A percentile compares a stretch with the other conserved stretches of the same genome.
Evolutionary conservation across 2,797 vertebrate genomes (phyloP).

Genomic region (Apodemus agrarius): DNA sequence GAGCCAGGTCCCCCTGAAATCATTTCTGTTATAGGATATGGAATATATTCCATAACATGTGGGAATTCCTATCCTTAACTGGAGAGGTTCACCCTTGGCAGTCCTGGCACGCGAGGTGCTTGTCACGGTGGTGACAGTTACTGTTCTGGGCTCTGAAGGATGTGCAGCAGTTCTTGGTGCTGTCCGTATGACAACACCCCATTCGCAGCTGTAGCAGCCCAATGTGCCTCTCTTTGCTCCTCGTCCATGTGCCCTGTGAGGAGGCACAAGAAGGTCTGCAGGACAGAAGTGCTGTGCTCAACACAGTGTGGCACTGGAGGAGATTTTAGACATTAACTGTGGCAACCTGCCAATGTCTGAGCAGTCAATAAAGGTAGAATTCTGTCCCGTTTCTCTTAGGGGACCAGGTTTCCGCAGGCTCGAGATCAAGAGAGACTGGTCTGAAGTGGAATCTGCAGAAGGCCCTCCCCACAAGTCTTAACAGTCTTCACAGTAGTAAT

Average conservation of each 20-base stretch:
- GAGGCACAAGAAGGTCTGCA: too few species aligned
- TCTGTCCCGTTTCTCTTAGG: neutral
- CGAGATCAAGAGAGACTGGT: neutral
- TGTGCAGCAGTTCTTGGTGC: neutral
- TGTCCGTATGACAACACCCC: neutral
- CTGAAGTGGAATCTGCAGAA: neutral
- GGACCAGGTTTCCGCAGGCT: neutral
- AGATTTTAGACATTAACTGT: too few species aligned
- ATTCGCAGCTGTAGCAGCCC: neutral
- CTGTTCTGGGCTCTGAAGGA: neutral
- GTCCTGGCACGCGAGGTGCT: too few species aligned
- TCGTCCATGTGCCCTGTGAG: neutral
- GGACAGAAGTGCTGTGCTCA: neutral
- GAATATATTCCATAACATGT: neutral
- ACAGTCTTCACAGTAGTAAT: neutral
- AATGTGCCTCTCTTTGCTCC: neutral
- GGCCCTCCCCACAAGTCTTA: neutral
- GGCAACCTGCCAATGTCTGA: rapidly evolving
- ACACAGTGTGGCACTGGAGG: neutral
- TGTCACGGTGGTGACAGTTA: neutral
- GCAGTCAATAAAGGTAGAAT: rapidly evolving
- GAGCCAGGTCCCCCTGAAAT: neutral
- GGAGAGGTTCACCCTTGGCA: neutral
- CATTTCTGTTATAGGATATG: too few species aligned
- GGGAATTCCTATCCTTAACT: neutral